phyloP scores from a whole-genome alignment of 2,113 vertebrate genomes.

The Nipponia nippon region DNA sequence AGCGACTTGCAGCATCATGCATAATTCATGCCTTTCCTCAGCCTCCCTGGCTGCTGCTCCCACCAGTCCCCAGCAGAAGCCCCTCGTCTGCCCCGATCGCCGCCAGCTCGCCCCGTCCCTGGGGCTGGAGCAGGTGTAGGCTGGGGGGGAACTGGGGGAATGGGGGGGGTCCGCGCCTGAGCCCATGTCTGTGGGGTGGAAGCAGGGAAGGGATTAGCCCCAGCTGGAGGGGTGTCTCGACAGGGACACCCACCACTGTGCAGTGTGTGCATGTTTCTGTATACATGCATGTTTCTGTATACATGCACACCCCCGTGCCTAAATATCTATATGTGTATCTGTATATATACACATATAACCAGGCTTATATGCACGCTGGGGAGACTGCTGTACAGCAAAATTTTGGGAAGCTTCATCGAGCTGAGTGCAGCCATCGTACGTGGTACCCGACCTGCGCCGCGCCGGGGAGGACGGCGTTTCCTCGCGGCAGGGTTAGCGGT shows the following conservation, averaged over 20 bases:
- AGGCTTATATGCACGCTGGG: fast-evolving
- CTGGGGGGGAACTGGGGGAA: background rate
- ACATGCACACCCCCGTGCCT: fast-evolving
- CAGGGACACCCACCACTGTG: background rate
- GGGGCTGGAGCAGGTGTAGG: background rate
- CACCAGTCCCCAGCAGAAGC: background rate
- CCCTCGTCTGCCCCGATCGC: background rate
- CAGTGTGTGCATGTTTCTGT: fast-evolving
- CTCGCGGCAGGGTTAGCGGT: background rate
- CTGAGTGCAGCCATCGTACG: fast-evolving
- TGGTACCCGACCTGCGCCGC: background rate
- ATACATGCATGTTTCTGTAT: fast-evolving
- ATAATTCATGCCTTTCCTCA: slow-evolving; percentile 43
- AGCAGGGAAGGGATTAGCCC: background rate
- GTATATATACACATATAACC: fast-evolving
- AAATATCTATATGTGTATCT: too few species aligned
- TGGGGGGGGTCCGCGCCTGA: background rate
- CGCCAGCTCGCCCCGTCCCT: background rate
- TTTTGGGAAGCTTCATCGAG: background rate
- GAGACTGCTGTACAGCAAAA: fast-evolving
- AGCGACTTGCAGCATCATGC: slow-evolving; percentile 8
- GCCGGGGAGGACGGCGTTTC: background rate
- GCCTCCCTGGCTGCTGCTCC: background rate
- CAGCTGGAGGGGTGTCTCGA: background rate
- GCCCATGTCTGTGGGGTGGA: background rate